phyloP scores from a whole-genome alignment of 2,888 invertebrate species.

The Macrophya alboannulata region DNA sequence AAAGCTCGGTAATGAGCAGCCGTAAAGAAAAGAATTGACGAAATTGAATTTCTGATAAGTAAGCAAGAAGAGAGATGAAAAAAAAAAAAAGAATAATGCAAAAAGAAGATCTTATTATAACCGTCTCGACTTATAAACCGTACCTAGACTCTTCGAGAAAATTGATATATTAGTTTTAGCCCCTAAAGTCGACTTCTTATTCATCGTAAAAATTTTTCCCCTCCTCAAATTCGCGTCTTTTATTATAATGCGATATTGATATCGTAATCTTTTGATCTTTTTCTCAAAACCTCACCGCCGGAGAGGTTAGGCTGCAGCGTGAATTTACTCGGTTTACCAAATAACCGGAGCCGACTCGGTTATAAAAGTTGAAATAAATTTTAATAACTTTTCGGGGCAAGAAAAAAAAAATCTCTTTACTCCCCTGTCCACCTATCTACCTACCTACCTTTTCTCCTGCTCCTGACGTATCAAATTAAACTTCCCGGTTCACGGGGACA shows the following conservation, averaged over 20 bases:
- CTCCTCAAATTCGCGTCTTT: not conserved
- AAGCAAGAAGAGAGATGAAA: not conserved
- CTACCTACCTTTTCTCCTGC: conserved; percentile 3
- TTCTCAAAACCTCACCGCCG: not conserved
- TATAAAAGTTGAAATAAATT: conserved; percentile 43
- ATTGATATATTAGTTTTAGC: not conserved
- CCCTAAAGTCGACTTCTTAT: not conserved
- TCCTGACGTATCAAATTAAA: conserved; percentile 51
- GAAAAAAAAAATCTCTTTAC: not conserved
- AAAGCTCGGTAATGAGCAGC: conserved; percentile 45
- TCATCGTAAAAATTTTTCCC: not conserved
- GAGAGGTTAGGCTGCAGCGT: not conserved
- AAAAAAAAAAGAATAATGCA: not conserved
- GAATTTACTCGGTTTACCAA: not conserved
- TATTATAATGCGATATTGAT: not conserved
- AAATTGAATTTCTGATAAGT: conserved; percentile 34
- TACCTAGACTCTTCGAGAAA: conserved; percentile 9
- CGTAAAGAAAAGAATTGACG: conserved; percentile 35
- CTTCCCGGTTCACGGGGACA: conserved; percentile 34
- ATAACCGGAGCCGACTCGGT: not conserved
- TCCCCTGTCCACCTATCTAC: not conserved
- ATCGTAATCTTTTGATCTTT: conserved; percentile 14
- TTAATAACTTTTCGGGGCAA: conserved; percentile 19
- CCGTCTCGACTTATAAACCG: not conserved
- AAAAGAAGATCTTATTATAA: not conserved